Evolutionary conservation across 2,888 invertebrate genomes (phyloP).

Genomic region (Acanthoscelides obtectus): DNA sequence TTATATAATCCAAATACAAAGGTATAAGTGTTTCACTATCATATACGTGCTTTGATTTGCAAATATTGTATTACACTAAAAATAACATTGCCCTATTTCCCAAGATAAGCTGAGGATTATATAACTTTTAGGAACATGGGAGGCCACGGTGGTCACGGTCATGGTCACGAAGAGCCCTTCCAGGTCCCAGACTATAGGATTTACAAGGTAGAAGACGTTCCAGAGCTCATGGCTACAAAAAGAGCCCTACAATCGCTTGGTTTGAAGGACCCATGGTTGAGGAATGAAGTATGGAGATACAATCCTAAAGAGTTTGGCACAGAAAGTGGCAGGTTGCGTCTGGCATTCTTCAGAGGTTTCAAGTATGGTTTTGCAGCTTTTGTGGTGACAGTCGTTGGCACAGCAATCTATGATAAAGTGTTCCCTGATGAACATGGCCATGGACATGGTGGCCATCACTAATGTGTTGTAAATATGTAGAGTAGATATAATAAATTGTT

Average conservation of each 20-base stretch:
- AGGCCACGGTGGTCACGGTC: conserved; percentile 43
- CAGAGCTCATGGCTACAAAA: conserved; percentile 60
- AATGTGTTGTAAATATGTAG: neutral
- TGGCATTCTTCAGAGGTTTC: conserved; percentile 61
- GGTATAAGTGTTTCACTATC: too few species aligned
- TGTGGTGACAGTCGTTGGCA: conserved; percentile 51
- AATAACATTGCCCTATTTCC: neutral
- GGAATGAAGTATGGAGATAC: conserved; percentile 84
- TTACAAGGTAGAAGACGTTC: conserved; percentile 69
- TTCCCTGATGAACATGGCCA: conserved; percentile 45
- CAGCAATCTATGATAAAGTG: conserved; percentile 36
- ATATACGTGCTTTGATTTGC: too few species aligned
- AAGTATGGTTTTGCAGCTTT: conserved; percentile 59
- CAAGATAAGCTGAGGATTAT: neutral
- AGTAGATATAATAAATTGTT: neutral
- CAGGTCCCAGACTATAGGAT: conserved; percentile 66
- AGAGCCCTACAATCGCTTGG: conserved; percentile 65
- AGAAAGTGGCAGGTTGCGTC: conserved; percentile 44
- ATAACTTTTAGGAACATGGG: conserved; percentile 8
- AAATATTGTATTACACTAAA: neutral
- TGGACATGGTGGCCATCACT: conserved; percentile 40
- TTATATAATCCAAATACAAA: too few species aligned
- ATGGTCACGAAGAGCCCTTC: conserved; percentile 55
- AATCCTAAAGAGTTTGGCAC: conserved; percentile 58
- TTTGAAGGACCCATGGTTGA: conserved; percentile 81